Percentiles rank a stretch among this genome's conserved stretches.
These are phyloP conservation scores for Ataeniobius toweri DNA, from an alignment of 2,797 vertebrate species.

Conservation along the genomic window DNA sequence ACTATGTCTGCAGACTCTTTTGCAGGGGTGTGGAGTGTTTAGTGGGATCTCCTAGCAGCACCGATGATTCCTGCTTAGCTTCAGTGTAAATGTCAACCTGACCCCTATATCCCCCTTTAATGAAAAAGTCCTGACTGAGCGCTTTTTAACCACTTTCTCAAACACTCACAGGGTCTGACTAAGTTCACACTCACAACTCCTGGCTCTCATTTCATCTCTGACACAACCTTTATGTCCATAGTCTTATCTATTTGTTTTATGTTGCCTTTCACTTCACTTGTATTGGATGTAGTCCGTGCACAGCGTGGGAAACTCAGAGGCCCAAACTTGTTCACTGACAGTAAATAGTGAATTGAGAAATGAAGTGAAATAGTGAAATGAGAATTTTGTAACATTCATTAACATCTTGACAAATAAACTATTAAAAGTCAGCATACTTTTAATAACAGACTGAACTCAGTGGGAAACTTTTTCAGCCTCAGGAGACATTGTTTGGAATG, in stretches of 20 bases:
- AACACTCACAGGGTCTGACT: conserved; percentile 53
- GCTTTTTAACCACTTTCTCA: conserved; percentile 75
- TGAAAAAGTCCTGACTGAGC: conserved; percentile 77
- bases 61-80: conserved; percentile 51
- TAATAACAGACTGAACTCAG: conserved; percentile 22
- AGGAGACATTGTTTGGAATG: background rate
- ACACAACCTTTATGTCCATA: conserved; percentile 2
- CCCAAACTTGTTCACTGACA: conserved; percentile 19
- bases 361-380: background rate
- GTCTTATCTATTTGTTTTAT: conserved; percentile 39
- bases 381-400: background rate
- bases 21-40: conserved; percentile 20
- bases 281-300: conserved; percentile 35
- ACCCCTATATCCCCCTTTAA: conserved; percentile 51
- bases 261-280: conserved; percentile 20
- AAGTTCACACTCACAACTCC: conserved; percentile 37
- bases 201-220: conserved; percentile 33
- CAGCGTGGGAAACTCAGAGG: conserved; percentile 47
- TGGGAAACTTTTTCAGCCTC: conserved; percentile 3
- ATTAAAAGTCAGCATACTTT: conserved; percentile 1
- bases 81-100: conserved; percentile 68
- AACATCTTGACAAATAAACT: conserved; percentile 6
- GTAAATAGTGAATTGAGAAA: background rate
- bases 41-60: conserved; percentile 74
- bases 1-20: conserved; percentile 13